Evolutionary conservation across 2,888 invertebrate genomes (phyloP).

Genomic region (Spicauda simplicius): DNA sequence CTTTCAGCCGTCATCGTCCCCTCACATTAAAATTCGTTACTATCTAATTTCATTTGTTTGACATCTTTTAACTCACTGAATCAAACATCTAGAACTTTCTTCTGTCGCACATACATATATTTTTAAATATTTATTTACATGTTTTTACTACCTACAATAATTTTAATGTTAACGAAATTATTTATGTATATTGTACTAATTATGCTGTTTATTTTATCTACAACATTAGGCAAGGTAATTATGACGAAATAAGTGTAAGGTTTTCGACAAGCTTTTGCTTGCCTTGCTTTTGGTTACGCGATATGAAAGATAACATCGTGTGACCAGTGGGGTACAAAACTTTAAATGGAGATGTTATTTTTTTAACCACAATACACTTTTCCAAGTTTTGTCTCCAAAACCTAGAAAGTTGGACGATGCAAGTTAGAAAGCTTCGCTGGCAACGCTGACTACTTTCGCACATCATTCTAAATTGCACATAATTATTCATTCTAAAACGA

Average conservation of each 20-base stretch:
- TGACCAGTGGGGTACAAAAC: constrained; percentile 10
- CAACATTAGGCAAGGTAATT: background rate
- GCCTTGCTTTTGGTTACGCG: background rate
- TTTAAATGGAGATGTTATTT: constrained; percentile 7
- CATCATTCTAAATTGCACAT: constrained; percentile 19
- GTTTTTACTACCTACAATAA: background rate
- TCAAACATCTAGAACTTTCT: background rate
- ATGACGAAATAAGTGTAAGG: background rate
- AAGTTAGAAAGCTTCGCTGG: constrained; percentile 30
- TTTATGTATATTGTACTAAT: too few species aligned
- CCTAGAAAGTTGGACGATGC: constrained; percentile 26
- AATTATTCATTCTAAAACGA: constrained; percentile 12
- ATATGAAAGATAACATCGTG: background rate
- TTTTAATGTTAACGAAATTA: too few species aligned
- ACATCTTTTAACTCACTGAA: background rate
- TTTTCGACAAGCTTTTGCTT: background rate
- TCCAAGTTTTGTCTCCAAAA: constrained; percentile 15
- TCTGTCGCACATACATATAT: background rate
- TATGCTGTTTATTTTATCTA: too few species aligned
- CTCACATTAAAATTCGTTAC: background rate
- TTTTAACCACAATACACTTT: constrained; percentile 23
- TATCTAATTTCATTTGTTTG: background rate
- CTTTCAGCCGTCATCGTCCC: constrained; percentile 17
- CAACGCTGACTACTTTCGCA: constrained; percentile 29
- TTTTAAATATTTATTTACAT: background rate